These are phyloP conservation scores for Hippocampus guttulatus DNA, from an alignment of 2,113 vertebrate genomes.

Conservation along the genomic window DNA sequence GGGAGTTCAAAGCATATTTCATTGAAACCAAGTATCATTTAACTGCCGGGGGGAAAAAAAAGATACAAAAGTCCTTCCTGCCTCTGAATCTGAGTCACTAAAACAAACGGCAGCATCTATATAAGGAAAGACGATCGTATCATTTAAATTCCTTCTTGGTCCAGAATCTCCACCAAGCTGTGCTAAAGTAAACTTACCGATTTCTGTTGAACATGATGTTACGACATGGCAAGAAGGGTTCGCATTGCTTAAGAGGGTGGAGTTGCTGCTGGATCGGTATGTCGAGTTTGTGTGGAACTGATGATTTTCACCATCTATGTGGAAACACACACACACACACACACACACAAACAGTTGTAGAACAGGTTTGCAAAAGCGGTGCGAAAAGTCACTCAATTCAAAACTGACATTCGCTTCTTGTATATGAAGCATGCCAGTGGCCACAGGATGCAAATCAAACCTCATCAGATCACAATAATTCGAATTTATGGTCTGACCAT, in stretches of 20 bases:
- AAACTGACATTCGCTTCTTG: neutral
- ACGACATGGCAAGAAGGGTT: neutral
- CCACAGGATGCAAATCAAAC: neutral
- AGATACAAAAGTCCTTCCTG: neutral
- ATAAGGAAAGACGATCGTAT: neutral
- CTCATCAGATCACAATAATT: neutral
- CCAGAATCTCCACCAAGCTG: neutral
- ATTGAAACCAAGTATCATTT: no score
- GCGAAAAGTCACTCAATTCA: neutral
- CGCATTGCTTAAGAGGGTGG: neutral
- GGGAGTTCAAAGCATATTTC: no score
- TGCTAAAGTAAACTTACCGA: neutral
- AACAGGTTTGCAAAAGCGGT: neutral
- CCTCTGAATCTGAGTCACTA: neutral
- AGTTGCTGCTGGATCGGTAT: neutral
- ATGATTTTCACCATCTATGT: neutral
- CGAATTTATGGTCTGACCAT: no score
- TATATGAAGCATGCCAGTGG: neutral
- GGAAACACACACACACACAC: neutral
- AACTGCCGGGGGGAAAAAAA: neutral
- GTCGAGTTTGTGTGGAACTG: neutral
- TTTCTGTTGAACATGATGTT: neutral
- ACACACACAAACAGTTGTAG: neutral
- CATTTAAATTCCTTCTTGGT: neutral
- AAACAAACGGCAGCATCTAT: neutral